phyloP scores from a whole-genome alignment of 2,888 invertebrate genomes.

The Tenthredo scrophulariae region DNA sequence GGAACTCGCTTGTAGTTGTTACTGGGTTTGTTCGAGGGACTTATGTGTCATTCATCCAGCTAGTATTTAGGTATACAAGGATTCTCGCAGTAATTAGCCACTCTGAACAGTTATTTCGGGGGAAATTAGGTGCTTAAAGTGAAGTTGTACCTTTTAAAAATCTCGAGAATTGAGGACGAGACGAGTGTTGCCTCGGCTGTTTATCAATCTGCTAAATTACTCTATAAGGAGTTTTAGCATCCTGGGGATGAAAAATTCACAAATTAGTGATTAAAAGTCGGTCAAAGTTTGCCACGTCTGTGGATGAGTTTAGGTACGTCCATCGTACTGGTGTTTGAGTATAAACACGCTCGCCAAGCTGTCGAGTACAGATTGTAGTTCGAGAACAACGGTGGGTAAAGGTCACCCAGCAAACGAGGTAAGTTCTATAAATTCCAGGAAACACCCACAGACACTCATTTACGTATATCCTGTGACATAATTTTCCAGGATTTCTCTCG shows the following conservation, averaged over 20 bases:
- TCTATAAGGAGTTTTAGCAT: neutral
- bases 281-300: neutral
- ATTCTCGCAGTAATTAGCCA: conserved; percentile 31
- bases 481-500: neutral
- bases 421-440: conserved; percentile 1
- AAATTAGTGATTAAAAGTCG: conserved; percentile 1
- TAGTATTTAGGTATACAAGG: neutral
- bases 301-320: neutral
- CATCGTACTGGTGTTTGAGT: neutral
- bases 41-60: neutral
- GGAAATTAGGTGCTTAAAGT: neutral
- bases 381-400: neutral
- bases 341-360: neutral
- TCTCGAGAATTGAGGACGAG: neutral
- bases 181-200: neutral
- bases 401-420: neutral
- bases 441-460: neutral
- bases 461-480: neutral
- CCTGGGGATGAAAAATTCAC: neutral
- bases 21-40: neutral
- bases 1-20: neutral
- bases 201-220: neutral
- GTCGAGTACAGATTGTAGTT: conserved; percentile 8
- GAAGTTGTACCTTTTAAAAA: conserved; percentile 5
- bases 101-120: neutral